A percentile compares a stretch with the other conserved stretches of the same genome.
phyloP scores from a whole-genome alignment of 2,888 invertebrate species.

The Eupeodes luniger region DNA sequence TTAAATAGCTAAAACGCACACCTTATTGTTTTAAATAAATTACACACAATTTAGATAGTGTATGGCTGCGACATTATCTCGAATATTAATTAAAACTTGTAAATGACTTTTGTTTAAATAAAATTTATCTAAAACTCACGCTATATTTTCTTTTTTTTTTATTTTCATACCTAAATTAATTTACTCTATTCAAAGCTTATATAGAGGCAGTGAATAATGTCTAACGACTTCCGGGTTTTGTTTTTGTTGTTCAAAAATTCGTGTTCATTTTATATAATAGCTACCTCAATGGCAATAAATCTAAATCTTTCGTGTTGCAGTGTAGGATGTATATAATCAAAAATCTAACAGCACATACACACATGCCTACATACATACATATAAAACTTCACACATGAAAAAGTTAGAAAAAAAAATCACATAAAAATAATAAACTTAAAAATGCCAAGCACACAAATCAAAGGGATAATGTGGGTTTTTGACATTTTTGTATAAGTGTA shows the following conservation, averaged over 20 bases:
- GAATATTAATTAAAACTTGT: not conserved
- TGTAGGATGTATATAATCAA: constrained; percentile 3
- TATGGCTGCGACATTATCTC: not conserved
- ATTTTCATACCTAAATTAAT: not conserved
- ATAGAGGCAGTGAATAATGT: not conserved
- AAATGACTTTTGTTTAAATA: constrained; percentile 14
- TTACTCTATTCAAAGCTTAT: not conserved
- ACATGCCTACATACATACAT: not conserved
- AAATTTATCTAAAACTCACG: not conserved
- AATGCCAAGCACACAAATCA: constrained; percentile 59
- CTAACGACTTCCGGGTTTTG: not conserved
- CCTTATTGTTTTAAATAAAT: not conserved
- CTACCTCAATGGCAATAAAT: constrained; percentile 4
- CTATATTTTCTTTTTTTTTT: not conserved
- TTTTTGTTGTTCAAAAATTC: not conserved
- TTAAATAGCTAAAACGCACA: too few relatives aligned
- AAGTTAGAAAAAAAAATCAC: not conserved
- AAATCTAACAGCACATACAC: not conserved
- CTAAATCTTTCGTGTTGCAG: not conserved
- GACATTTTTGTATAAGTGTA: constrained; percentile 54
- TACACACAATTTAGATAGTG: not conserved
- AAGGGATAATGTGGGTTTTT: constrained; percentile 63
- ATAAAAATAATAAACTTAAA: constrained; percentile 46
- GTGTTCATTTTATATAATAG: constrained; percentile 1
- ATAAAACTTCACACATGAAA: not conserved